Conservation (phyloP, 2,888 invertebrate species). For the Noctua fimbriata region DNA sequence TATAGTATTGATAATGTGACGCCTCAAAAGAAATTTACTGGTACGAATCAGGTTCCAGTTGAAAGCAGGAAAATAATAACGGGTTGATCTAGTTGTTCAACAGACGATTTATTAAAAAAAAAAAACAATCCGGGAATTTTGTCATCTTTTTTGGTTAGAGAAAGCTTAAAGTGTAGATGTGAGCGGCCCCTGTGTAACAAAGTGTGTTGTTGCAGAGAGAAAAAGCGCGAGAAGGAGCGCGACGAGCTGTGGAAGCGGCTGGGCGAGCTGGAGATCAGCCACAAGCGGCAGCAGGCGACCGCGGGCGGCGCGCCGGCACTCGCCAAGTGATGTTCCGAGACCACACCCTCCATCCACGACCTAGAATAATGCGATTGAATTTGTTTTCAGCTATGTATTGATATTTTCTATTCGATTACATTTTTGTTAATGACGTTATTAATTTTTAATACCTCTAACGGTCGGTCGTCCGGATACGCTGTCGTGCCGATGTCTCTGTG, state of each 20-base stretch:
- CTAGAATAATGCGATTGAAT: conserved; percentile 85
- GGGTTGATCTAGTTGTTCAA: neutral
- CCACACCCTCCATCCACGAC: conserved; percentile 72
- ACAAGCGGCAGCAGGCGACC: conserved; percentile 86
- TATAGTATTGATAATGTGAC: neutral
- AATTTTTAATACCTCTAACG: conserved; percentile 86
- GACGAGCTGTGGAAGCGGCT: conserved; percentile 99
- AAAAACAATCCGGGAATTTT: neutral
- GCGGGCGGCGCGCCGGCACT: conserved; percentile 71
- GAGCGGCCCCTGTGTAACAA: conserved; percentile 16
- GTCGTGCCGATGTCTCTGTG: conserved; percentile 68
- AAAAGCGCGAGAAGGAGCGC: conserved; percentile 98
- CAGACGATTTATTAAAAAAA: neutral
- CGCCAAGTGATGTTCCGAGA: conserved; percentile 90
- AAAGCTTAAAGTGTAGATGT: neutral
- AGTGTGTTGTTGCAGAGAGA: conserved; percentile 91
- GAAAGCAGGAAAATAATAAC: neutral
- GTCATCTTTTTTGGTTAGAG: neutral
- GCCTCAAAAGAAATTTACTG: neutral
- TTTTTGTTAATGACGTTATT: conserved; percentile 89
- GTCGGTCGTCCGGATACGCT: conserved; percentile 77
- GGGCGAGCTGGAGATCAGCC: conserved; percentile 96
- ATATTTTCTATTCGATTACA: conserved; percentile 89
- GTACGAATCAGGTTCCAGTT: neutral
- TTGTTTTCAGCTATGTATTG: conserved; percentile 88